Conservation (phyloP, 1,140 invertebrate genomes). For the Nylanderia fulva region DNA sequence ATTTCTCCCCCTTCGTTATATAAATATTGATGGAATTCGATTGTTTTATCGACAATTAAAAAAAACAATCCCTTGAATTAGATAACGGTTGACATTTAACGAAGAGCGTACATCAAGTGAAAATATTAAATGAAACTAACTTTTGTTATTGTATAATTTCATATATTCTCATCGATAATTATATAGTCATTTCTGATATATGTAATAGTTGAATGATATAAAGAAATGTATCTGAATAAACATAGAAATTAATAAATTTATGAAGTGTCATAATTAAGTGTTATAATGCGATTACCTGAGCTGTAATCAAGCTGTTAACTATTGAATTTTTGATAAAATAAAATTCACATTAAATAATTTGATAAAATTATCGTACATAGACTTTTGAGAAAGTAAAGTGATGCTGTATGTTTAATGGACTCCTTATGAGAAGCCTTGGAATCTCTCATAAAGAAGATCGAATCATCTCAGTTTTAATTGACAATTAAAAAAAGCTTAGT, state of each 20-base stretch:
- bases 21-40: constrained; percentile 29
- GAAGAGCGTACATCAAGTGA: neutral
- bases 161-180: neutral
- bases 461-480: neutral
- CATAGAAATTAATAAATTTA: neutral
- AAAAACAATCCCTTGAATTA: neutral
- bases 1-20: constrained; percentile 17
- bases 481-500: neutral
- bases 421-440: neutral
- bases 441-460: neutral
- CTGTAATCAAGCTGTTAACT: neutral
- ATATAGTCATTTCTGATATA: neutral
- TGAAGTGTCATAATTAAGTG: neutral
- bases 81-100: neutral
- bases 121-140: neutral
- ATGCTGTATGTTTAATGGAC: neutral
- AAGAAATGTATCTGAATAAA: neutral
- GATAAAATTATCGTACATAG: constrained; percentile 16
- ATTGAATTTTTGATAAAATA: no score
- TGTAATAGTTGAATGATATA: constrained; percentile 1
- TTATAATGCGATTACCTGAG: neutral
- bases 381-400: neutral
- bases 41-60: neutral
- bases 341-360: no score
- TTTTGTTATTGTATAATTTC: neutral